Conservation (phyloP, 2,113 vertebrate genomes). For the Clinocottus analis region DNA sequence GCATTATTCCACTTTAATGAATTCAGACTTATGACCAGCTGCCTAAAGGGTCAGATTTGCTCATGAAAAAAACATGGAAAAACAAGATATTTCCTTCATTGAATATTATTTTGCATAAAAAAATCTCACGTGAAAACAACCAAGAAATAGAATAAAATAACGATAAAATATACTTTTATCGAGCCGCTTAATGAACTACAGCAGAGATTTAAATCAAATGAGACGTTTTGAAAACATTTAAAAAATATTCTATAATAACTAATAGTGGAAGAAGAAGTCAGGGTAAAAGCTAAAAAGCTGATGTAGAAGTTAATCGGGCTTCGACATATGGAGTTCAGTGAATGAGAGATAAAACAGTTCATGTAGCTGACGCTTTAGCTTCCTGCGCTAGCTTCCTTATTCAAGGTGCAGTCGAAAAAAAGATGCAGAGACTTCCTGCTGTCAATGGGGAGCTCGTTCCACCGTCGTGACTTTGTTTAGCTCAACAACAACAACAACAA, state of each 20-base stretch:
- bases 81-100: neutral
- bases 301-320: neutral
- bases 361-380: no score
- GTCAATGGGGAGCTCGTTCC: no score
- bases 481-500: neutral
- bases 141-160: neutral
- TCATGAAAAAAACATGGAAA: neutral
- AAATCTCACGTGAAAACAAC: neutral
- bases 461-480: no score
- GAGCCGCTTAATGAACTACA: neutral
- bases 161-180: no score
- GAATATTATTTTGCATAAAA: neutral
- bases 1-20: neutral
- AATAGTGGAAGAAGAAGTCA: neutral
- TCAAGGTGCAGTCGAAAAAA: no score
- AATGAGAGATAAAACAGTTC: neutral
- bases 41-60: neutral
- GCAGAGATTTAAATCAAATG: neutral
- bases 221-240: neutral
- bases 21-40: neutral
- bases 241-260: neutral
- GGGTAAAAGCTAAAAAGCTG: neutral
- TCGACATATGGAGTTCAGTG: neutral
- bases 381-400: no score
- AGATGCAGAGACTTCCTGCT: no score